phyloP scores from a whole-genome alignment of 2,888 invertebrate genomes.

The Trilocha varians region DNA sequence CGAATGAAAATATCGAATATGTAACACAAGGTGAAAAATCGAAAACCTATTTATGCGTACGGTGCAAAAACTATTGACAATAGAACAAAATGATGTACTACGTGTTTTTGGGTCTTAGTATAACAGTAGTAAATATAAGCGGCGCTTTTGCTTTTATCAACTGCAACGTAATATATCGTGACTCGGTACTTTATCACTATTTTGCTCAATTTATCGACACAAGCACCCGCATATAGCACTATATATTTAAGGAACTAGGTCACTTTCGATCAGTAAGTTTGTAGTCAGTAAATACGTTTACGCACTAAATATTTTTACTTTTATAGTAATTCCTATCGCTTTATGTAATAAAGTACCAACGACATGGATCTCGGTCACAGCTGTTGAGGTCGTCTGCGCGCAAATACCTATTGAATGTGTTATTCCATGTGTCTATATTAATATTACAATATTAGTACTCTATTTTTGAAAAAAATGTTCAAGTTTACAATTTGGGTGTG shows the following conservation, averaged over 20 bases:
- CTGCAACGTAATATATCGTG: no score
- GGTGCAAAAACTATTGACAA: no score
- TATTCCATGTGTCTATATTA: neutral
- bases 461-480: neutral
- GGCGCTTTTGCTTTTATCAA: no score
- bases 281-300: neutral
- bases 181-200: no score
- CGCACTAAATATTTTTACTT: neutral
- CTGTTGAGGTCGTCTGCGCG: slow-evolving; percentile 30
- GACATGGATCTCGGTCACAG: slow-evolving; percentile 30
- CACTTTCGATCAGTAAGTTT: neutral
- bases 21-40: no score
- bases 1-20: no score
- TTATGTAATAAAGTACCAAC: slow-evolving; percentile 19
- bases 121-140: no score
- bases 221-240: neutral
- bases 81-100: no score
- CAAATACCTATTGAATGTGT: slow-evolving; percentile 17
- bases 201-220: neutral
- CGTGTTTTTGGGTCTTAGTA: no score
- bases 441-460: neutral
- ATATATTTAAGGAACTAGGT: neutral
- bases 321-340: neutral
- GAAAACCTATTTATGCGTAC: no score
- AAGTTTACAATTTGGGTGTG: slow-evolving; percentile 14